Base-by-base conservation (phyloP, 2,888 invertebrate genomes). In the Ormyrus rosae region DNA sequence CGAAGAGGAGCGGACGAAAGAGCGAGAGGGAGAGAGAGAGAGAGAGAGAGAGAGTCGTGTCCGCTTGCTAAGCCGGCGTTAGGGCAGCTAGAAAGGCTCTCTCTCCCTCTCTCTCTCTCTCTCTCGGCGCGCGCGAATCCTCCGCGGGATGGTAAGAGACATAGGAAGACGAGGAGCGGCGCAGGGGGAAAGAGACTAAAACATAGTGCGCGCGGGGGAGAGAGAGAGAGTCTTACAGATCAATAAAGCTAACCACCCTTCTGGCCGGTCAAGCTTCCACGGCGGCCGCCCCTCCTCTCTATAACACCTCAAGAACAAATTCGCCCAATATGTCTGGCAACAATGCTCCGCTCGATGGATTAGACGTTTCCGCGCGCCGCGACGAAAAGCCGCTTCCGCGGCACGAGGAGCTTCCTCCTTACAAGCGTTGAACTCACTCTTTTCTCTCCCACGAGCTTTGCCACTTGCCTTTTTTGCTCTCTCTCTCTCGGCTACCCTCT, bases 211-310 rank as follows among this genome's bases (percentile, higher is more conserved):
- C 85, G 84, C 83, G 85, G 85, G 85, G 85, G 86, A 81, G 86
- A 81, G 53, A 19, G 13, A 9, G 34, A 34, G 19, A 91, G 90
- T 90, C 90, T 90, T 91, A 90, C 90, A 90, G 90, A 90, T 91
- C 90, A 91, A 91, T 91, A 91, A 90, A 90, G 90, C 90, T 90
- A 90, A 90, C 90, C 90, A 89, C 87, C 90, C 89, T 85, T 86
- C 84, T 84, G 13, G 82, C 82, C 84, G 86, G 84, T 85, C 84
- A 82, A 81, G 85, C 85, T 83, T 83, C 83, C 81, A 82, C 83
- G 80, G 72, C 73, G 78, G 81, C 67, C 69, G 19, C 63, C 68
- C 78, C 81, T 73, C 68, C 80, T 82, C 82, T 77, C 78, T 78
- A 81, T 78, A 85, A 85, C 87, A 87, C 87, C 89, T 90, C 89